Evolutionary conservation across 2,113 vertebrate genomes (phyloP), one percentile per base, ranked within the genome.

Genomic region (Theristicus caerulescens): DNA sequence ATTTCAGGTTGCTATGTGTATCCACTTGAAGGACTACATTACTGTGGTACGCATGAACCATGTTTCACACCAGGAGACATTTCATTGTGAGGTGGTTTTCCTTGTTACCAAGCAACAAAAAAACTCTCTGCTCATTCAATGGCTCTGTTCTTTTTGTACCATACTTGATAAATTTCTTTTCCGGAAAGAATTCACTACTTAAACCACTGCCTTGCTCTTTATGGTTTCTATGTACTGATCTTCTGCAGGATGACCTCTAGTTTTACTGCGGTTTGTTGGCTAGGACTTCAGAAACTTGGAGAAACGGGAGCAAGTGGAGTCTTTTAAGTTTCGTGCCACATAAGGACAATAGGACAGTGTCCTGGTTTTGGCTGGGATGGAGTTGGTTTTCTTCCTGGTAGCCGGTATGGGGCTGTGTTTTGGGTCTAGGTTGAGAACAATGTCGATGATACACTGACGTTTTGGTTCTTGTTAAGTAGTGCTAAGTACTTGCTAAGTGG

Each of bases 91-190:
- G 61, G 27, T 95, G 32, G 24, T 74, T 95, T 97, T 94, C 77
- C 26, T 20, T 9, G 73, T 96, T 95, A 92, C 91, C 57, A 81
- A 91, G 93, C 69, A 96, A 94, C 86, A 84, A n/a, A 36, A 57
- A 80, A 82, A 3, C 29, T 93, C 67, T 77, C 34, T 58, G 52
- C 21, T 67, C 20, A 27, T 66, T 36, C 87, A 54, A 2, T 52
- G 52, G 3, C 52, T 32, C 25, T 57, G 15, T 87, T 94, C 31
- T 44, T 73, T 81, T 52, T 34, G 34, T 71, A 32, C 5, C 14
- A 17, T 76, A 49, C 36, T 72, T 31, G 54, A 66, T 47, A 51
- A 46, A 36, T 74, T 58, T 94, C 15, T 64, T 82, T 59, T 79
- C 34, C 51, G 69, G 55, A 73, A 87, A 90, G 49, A 82, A 54